Percentiles rank a stretch among this genome's conserved stretches.
phyloP scores from a whole-genome alignment of 2,888 invertebrate genomes.

The Arge pagana region DNA sequence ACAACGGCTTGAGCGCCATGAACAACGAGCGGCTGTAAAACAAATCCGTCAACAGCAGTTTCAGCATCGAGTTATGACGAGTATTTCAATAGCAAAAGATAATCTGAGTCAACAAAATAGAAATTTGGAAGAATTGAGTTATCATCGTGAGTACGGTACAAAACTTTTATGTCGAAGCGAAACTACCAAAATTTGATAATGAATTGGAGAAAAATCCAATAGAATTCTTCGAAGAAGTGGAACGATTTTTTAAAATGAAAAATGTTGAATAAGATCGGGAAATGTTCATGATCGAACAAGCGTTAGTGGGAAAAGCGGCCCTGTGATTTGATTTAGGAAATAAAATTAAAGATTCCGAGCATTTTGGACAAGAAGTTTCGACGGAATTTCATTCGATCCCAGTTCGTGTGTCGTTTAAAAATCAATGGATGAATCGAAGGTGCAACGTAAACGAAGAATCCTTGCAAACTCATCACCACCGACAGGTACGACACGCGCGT shows the following conservation, averaged over 20 bases:
- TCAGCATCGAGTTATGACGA: too few relatives aligned
- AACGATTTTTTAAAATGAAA: constrained; percentile 1
- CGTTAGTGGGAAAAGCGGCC: constrained; percentile 11
- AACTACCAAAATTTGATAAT: neutral
- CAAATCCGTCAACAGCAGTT: too few relatives aligned
- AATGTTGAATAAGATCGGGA: neutral
- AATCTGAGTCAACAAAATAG: too few relatives aligned
- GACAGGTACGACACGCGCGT: constrained; percentile 20
- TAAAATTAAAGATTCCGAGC: neutral
- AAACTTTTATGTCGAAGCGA: neutral
- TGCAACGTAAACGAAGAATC: constrained; percentile 1
- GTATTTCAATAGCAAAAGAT: too few relatives aligned
- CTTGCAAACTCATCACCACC: constrained; percentile 18
- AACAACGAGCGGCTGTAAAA: too few relatives aligned
- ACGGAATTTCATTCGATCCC: constrained; percentile 24
- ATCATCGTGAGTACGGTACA: neutral
- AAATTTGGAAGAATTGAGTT: too few relatives aligned
- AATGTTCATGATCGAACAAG: constrained; percentile 12
- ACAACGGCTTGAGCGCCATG: too few relatives aligned
- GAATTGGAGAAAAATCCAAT: neutral
- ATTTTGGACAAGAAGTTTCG: constrained; percentile 9
- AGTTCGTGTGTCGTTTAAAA: constrained; percentile 8
- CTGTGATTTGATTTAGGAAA: constrained; percentile 18
- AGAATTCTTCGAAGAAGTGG: neutral
- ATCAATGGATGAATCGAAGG: constrained; percentile 10